Evolutionary conservation across 2,797 vertebrate genomes (phyloP), one percentile per base, ranked within the genome.

Genomic region (Protosalanx chinensis): DNA sequence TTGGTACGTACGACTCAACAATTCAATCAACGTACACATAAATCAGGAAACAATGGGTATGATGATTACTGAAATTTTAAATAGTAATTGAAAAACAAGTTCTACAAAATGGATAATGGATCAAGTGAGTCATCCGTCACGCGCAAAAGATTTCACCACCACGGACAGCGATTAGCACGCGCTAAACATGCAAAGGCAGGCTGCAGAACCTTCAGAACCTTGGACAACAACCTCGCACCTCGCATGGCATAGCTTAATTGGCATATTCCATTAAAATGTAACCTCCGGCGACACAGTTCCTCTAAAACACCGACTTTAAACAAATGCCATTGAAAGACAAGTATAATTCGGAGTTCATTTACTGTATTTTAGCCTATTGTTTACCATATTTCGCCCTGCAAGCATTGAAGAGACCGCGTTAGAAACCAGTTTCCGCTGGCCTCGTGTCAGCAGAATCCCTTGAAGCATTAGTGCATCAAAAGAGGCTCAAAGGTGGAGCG

Each of bases 371-470:
- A n/a, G 35, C 15, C 23, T 6, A 7, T 64, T 78, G 79, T 89
- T 81, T 87, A 91, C 91, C 91, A 88, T 78, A 51, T 83, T 89
- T 73, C 76, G 78, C 65, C 81, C 71, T 23, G 85, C 66, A 1
- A 88, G 72, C 72, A 86, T 18, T 23, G 76, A 77, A 78, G 35
- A 84, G 68, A 84, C 80, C 16, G 76, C 82, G 64, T 77, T 78
- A 72, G 72, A 80, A 33, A 88, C 27, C 74, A 86, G 79, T 72
- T 85, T 85, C 72, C 80, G 73, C 71, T 81, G 88, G 64, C 80
- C 69, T 64, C 78, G 78, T 70, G 74, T 74, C 18, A 69, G 78
- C 59, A 84, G 81, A 58, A 86, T 80, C 78, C 86, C 78, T 72
- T 81, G 77, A 72, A 90, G 82, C 90, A 91, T 91, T 67, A 80